Percentiles rank a stretch among this genome's conserved stretches.
phyloP scores from a whole-genome alignment of 1,140 invertebrate genomes.

The Pygmarrhopalites habei region DNA sequence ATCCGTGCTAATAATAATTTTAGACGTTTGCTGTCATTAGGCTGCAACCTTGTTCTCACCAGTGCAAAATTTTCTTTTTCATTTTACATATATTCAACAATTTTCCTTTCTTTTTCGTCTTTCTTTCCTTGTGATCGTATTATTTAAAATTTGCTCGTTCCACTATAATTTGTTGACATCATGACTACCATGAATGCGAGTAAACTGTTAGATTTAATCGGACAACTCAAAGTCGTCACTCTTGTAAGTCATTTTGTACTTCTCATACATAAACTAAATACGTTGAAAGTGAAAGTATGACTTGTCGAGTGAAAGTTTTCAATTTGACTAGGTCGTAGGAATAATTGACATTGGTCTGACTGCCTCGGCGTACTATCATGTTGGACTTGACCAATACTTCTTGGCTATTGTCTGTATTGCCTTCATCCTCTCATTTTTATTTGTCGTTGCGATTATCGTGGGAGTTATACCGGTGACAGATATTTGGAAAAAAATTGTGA shows the following conservation, averaged over 20 bases:
- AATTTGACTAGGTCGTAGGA: slow-evolving; percentile 1
- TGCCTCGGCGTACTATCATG: background rate
- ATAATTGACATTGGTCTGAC: background rate
- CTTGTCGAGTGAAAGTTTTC: too few relatives aligned
- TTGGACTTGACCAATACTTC: background rate
- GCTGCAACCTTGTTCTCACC: too few relatives aligned
- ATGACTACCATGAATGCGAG: background rate
- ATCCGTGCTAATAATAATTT: too few relatives aligned
- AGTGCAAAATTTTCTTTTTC: too few relatives aligned
- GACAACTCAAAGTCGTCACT: background rate
- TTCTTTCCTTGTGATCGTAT: too few relatives aligned
- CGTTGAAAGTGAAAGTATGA: too few relatives aligned
- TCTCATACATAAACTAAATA: too few relatives aligned
- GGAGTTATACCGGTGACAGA: slow-evolving; percentile 3
- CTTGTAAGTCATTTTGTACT: background rate
- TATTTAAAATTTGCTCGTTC: background rate
- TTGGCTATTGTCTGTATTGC: background rate
- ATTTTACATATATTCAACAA: too few relatives aligned
- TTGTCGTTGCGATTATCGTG: background rate
- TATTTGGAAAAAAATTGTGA: background rate
- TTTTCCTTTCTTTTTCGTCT: too few relatives aligned
- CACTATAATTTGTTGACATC: background rate
- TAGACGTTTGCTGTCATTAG: too few relatives aligned
- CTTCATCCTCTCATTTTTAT: background rate
- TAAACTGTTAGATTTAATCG: background rate